phyloP scores from a whole-genome alignment of 2,888 invertebrate genomes.

The Pseudeuparius sepicola region DNA sequence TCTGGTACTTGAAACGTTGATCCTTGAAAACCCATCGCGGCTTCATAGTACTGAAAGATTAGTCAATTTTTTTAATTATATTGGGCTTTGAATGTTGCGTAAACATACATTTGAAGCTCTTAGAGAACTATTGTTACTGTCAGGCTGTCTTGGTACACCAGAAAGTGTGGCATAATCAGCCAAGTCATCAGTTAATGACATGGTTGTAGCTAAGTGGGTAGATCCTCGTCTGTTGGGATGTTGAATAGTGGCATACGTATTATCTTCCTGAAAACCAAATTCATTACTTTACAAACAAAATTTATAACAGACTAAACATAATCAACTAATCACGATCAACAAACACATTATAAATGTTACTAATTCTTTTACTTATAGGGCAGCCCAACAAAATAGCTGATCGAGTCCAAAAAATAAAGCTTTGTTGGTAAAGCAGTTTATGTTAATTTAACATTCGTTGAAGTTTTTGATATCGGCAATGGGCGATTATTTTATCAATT shows the following conservation, averaged over 20 bases:
- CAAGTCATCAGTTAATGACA: slow-evolving; percentile 42
- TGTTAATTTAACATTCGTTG: no score
- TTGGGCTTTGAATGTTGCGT: background rate
- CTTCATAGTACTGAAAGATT: slow-evolving; percentile 45
- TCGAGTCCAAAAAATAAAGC: no score
- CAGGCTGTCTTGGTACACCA: slow-evolving; percentile 35
- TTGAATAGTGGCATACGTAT: slow-evolving; percentile 73
- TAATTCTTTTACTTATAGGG: no score
- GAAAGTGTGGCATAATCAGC: slow-evolving; percentile 58
- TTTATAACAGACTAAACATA: no score
- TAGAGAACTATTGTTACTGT: slow-evolving; percentile 43
- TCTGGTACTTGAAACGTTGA: slow-evolving; percentile 66
- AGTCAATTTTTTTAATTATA: background rate
- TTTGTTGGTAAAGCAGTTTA: no score
- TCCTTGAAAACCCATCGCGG: slow-evolving; percentile 55
- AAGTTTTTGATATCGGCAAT: no score
- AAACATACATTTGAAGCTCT: slow-evolving; percentile 44
- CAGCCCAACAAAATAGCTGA: no score
- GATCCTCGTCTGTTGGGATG: slow-evolving; percentile 48
- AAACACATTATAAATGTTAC: no score
- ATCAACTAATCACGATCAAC: no score
- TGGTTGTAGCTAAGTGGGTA: slow-evolving; percentile 38
- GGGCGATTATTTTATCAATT: no score
- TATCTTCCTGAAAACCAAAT: slow-evolving; percentile 55
- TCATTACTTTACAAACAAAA: no score